phyloP scores from a whole-genome alignment of 2,797 vertebrate species.

The Alca torda region DNA sequence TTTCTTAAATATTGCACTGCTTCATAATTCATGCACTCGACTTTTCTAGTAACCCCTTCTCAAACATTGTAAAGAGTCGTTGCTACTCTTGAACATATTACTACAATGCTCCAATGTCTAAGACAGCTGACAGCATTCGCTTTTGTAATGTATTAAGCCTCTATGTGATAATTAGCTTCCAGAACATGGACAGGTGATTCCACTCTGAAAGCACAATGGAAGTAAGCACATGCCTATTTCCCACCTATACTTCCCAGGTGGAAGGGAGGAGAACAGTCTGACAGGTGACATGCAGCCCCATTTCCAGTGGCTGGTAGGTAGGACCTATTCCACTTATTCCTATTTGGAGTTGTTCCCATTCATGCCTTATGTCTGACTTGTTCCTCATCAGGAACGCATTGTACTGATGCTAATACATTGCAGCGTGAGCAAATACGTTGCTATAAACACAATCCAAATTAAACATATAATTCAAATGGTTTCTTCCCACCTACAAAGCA shows the following conservation, averaged over 20 bases:
- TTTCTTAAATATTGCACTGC: not conserved
- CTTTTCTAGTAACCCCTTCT: not conserved
- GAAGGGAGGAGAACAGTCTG: not conserved
- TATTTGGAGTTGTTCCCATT: not conserved
- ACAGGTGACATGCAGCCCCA: not conserved
- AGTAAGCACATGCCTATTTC: not conserved
- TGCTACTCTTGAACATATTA: not conserved
- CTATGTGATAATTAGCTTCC: not conserved
- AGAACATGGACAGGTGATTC: not conserved
- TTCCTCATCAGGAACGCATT: rapidly evolving
- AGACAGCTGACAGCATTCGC: not conserved
- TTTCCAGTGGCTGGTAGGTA: not conserved
- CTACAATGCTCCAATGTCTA: rapidly evolving
- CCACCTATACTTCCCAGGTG: not conserved
- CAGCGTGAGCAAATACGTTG: not conserved
- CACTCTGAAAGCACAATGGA: not conserved
- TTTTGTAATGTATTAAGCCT: not conserved
- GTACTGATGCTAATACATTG: not conserved
- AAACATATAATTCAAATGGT: not conserved
- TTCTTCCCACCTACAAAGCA: not conserved
- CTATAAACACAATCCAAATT: not conserved
- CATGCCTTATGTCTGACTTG: not conserved
- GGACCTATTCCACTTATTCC: not conserved
- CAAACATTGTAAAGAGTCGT: not conserved
- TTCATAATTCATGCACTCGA: not conserved